phyloP scores from a whole-genome alignment of 1,140 invertebrate species.

The Chironomus tepperi region DNA sequence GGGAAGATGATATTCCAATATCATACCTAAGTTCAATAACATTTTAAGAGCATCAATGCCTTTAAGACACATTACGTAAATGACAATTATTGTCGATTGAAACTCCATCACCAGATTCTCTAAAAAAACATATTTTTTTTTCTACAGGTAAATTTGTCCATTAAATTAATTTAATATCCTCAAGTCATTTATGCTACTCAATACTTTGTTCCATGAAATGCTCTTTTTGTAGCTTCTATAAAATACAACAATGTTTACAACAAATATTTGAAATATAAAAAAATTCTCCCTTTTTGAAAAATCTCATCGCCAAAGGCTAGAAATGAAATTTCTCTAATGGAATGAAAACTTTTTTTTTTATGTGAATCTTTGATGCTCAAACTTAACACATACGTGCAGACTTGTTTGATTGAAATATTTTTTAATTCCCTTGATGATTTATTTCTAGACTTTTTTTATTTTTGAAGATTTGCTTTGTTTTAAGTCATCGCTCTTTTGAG shows the following conservation, averaged over 20 bases:
- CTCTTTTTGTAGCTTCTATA: background rate
- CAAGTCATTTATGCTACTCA: background rate
- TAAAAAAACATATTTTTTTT: too few relatives aligned
- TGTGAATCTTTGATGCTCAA: background rate
- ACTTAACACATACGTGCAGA: conserved; percentile 12
- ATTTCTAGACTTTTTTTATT: background rate
- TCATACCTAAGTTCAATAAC: too few relatives aligned
- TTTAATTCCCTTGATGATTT: background rate
- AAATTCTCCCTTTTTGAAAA: background rate
- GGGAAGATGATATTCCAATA: too few relatives aligned
- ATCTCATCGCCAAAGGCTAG: background rate
- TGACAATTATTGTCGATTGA: too few relatives aligned
- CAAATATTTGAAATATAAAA: background rate
- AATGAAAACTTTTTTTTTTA: background rate
- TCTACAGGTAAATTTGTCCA: background rate
- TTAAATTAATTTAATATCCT: conserved; percentile 1
- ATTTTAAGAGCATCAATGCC: too few relatives aligned
- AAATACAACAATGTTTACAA: background rate
- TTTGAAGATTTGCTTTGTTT: background rate
- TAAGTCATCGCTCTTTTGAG: too few relatives aligned
- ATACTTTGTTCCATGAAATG: background rate
- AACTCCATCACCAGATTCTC: too few relatives aligned
- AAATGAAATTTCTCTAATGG: conserved; percentile 9
- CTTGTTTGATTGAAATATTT: background rate
- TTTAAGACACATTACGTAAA: too few relatives aligned